Base-by-base conservation (phyloP, 2,113 vertebrate species). In the Harpagus bidentatus region DNA sequence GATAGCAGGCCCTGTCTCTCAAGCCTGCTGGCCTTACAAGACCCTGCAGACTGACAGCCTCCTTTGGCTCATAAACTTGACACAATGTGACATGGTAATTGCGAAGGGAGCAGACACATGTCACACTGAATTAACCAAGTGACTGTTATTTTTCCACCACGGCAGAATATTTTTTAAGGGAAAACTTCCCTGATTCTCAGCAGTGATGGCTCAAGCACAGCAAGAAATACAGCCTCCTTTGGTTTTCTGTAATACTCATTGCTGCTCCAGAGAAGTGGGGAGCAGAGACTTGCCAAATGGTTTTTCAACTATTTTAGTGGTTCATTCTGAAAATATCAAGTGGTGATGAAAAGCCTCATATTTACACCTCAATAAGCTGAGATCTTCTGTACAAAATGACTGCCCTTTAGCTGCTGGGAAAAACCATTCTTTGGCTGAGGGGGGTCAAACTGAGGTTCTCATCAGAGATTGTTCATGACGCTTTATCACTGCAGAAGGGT, bases 21-120 rank as follows among this genome's bases (percentile, higher is more conserved):
- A 36, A 76, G 59, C 23, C 69, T 76, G 9, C 36, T 92, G 61
- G 59, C n/a, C 80, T 56, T 40, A 32, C 17, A 50, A 74, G 71
- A 84, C 63, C 47, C 63, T 85, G 53, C 31, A 70, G 32, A 48
- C 25, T 80, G 61, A 77, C 28, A 89, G 36, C 42, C 38, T 90
- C 36, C 42, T 94, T 86, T 77, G 58, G 67, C 52, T 95, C 73
- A 85, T 82, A 71, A 63, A 50, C 50, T 88, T 80, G 53, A 89
- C 80, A 45, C n/a, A 87, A 52, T 63, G 56, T 85, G 86, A 80
- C 90, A 89, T 31, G 72, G 53, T 94, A 96, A 96, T 77, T 87
- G 43, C 21, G 32, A 94, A 89, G 40, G 34, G 21, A 96, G 47
- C 21, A 91, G 95, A 92, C 42, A 86, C 31, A 38, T 31, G 56